Percentiles rank a stretch among this genome's conserved stretches.
These are phyloP conservation scores for Megaustenia siamemsis DNA, from an alignment of 2,888 invertebrate species.

Conservation along the genomic window DNA sequence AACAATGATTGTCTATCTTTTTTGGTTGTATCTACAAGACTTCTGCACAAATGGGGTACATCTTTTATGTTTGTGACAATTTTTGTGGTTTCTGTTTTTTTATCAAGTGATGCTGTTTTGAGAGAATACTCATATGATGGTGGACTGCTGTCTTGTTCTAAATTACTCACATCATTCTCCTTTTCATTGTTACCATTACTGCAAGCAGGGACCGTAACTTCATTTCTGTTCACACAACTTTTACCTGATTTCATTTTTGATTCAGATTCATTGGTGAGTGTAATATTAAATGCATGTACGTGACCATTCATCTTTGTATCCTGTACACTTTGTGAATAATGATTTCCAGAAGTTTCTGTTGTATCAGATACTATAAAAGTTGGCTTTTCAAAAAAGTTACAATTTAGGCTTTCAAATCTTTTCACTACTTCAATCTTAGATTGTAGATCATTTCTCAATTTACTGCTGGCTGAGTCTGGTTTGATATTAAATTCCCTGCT, in stretches of 20 bases:
- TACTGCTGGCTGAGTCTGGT: neutral
- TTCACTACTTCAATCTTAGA: neutral
- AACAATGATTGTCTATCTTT: neutral
- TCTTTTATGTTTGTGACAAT: neutral
- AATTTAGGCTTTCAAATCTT: neutral
- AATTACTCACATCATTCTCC: neutral
- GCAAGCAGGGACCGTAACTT: neutral
- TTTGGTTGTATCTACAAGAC: neutral
- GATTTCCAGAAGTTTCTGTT: neutral
- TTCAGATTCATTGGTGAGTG: neutral
- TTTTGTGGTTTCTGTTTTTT: neutral
- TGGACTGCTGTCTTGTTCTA: neutral
- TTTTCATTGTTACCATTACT: neutral
- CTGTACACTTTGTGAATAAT: neutral
- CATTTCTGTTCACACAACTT: neutral
- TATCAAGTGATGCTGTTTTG: neutral
- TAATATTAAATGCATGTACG: neutral
- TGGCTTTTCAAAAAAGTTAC: neutral
- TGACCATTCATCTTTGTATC: neutral
- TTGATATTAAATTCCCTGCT: neutral
- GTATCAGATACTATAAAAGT: neutral
- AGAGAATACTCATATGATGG: too few relatives aligned
- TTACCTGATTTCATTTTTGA: neutral
- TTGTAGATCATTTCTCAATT: neutral
- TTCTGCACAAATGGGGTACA: neutral